Base-by-base conservation (phyloP, 1,140 invertebrate species). In the Drosophila obscura region DNA sequence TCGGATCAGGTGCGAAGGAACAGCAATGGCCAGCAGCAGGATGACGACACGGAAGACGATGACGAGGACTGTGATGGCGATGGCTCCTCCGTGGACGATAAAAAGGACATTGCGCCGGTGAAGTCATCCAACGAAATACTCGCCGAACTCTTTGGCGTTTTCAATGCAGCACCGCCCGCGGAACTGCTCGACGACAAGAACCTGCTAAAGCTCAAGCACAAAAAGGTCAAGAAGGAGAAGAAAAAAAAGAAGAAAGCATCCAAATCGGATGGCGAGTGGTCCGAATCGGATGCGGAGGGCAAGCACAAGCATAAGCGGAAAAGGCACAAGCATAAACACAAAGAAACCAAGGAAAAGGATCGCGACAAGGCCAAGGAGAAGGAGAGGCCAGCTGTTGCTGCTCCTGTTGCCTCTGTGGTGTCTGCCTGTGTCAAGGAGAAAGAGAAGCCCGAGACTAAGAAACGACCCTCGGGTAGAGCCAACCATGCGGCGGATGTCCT, bases 51-150 rank as follows among this genome's bases (percentile, higher is more conserved):
- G 5, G 66, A 69, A 0, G 44, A 57, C 15, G 69, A 39, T 39
- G 35, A 65, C 7, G 66, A 50, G 0, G 66, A 31, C 19, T 69
- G 62, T 1, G 58, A 68, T 11, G 48, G 35, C 6, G 28, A 35
- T 9, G 31, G 66, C 13, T 77, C 71, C 5, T 65, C 69, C 0
- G 50, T 28, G 22, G 83, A 85, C 1, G 88, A 91, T 73, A 94
- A 93, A 51, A 90, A 87, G 63, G 91, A 85, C 64, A 92, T 93
- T 55, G 91, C 90, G 16, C 91, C 92, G 2, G 91, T 91, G 1
- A 96, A 96, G 80, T 95, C 95, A 4, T 96, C 96, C 0, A 95
- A 94, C 89, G 95, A 97, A 89, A 96, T 97, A 80, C 92, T 97
- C 6, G 95, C 95, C 0, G 96, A 96, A 91, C 92, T 97, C 0